Conservation (phyloP, 2,113 vertebrate species). For the Lasiurus cinereus region DNA sequence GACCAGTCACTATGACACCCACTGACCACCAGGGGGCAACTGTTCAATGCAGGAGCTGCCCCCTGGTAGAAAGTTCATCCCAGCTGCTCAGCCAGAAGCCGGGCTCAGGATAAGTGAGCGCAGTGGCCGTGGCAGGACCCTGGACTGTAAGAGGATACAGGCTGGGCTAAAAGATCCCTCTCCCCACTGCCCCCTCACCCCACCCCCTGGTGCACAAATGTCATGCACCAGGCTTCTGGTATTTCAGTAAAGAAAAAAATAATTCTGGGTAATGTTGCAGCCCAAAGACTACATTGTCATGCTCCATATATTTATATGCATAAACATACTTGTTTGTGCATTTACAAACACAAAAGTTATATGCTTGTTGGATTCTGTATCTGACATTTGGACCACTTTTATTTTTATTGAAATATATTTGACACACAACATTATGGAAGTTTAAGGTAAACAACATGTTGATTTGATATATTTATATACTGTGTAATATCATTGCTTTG, state of each 20-base stretch:
- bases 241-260: slow-evolving; percentile 22
- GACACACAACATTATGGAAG: background rate
- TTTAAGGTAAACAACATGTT: background rate
- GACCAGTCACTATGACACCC: too few species aligned
- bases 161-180: too few species aligned
- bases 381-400: slow-evolving; percentile 27
- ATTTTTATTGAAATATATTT: background rate
- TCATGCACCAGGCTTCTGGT: background rate
- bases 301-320: background rate
- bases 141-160: too few species aligned
- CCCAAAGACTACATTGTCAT: background rate
- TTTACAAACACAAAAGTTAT: background rate
- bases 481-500: background rate
- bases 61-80: too few species aligned
- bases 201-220: too few species aligned
- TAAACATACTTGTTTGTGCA: background rate
- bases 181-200: too few species aligned
- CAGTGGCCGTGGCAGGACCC: too few species aligned
- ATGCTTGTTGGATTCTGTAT: slow-evolving; percentile 35
- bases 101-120: too few species aligned
- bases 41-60: too few species aligned
- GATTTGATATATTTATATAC: background rate
- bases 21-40: too few species aligned
- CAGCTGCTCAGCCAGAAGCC: too few species aligned
- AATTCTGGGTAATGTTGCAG: background rate